Evolutionary conservation across 1,140 invertebrate genomes (phyloP), one percentile per base, ranked within the genome.

Genomic region (Pseudomyrmex concolor): DNA sequence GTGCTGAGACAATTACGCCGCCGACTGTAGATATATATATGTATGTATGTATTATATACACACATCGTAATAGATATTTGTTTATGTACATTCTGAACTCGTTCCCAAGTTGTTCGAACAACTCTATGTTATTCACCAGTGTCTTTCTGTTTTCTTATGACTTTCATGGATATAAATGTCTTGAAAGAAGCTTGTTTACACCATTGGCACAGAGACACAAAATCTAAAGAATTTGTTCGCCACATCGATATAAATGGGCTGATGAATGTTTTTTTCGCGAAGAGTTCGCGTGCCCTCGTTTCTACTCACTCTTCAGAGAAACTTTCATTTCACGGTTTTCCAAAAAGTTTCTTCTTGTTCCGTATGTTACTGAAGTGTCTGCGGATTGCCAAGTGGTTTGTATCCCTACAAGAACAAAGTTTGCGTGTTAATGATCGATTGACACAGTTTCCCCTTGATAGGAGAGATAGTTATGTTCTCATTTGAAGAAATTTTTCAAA

Each of bases 381-480:
- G 86, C 13, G 91, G 85, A 90, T 91, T 90, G 64, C 55, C 85
- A 25, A 92, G 84, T 54, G 86, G 90, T 57, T 91, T 90, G 60
- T 92, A 92, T 67, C 89, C 91, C 91, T 92, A 74, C 1, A 12
- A 45, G 59, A 90, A 90, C 74, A 59, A 86, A 88, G 54, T 72
- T 72, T 9, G 54, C 45, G 50, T 22, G 8, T 87, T 57, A 87
- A 2, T 80, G 43, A 15, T 3, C 22, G n/a, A 45, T 17, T 22
- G 2, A 1, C 15, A 62, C 45, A 43, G 72, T 73, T 48, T 25
- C 25, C 9, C 62, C 12, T 45, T 9, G 13, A 45, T 8, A 51
- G n/a, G 5, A 48, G 8, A 34, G 8, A 51, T 17, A 64, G 4
- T 54, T 2, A 19, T 34, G 9, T 63, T 10, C n/a, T 34, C 34